These are phyloP conservation scores for Lagodon rhomboides DNA, from an alignment of 2,797 vertebrate species.

Conservation along the genomic window DNA sequence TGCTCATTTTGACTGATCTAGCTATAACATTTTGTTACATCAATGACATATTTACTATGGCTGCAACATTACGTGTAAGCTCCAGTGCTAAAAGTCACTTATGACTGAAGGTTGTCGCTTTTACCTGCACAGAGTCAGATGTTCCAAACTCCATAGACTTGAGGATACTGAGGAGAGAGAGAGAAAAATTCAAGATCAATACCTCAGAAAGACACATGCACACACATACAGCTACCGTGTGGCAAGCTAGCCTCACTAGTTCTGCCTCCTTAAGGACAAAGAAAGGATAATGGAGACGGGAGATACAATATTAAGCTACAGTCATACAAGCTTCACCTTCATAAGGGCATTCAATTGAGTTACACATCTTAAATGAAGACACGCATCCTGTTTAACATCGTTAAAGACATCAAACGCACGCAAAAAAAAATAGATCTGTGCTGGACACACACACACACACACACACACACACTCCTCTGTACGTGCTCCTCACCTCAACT, in stretches of 20 bases:
- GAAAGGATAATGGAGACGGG: slow-evolving; percentile 3
- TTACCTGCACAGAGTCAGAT: slow-evolving; percentile 93
- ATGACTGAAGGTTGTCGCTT: not conserved
- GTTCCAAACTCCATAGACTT: slow-evolving; percentile 98
- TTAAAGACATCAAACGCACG: slow-evolving; percentile 59
- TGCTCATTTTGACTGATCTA: not conserved
- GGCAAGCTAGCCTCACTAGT: slow-evolving; percentile 6
- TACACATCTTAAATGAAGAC: slow-evolving; percentile 58
- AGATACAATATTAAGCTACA: slow-evolving; percentile 31
- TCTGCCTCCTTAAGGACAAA: slow-evolving; percentile 48
- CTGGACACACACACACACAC: slow-evolving; percentile 6
- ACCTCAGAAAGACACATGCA: not conserved
- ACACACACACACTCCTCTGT: slow-evolving; percentile 5
- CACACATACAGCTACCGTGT: not conserved
- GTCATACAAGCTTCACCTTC: slow-evolving; percentile 43
- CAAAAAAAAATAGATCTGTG: slow-evolving; percentile 47
- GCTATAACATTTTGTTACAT: not conserved
- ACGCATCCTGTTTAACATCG: slow-evolving; percentile 45
- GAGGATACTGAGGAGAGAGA: slow-evolving; percentile 88
- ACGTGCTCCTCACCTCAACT: slow-evolving; percentile 91
- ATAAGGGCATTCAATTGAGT: slow-evolving; percentile 41
- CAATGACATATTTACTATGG: slow-evolving; percentile 3
- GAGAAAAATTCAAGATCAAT: slow-evolving; percentile 2
- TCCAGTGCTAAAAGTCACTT: not conserved
- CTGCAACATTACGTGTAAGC: not conserved